Evolutionary conservation across 2,113 vertebrate species (phyloP), one percentile per base, ranked within the genome.

Genomic region (Antigone vipio): DNA sequence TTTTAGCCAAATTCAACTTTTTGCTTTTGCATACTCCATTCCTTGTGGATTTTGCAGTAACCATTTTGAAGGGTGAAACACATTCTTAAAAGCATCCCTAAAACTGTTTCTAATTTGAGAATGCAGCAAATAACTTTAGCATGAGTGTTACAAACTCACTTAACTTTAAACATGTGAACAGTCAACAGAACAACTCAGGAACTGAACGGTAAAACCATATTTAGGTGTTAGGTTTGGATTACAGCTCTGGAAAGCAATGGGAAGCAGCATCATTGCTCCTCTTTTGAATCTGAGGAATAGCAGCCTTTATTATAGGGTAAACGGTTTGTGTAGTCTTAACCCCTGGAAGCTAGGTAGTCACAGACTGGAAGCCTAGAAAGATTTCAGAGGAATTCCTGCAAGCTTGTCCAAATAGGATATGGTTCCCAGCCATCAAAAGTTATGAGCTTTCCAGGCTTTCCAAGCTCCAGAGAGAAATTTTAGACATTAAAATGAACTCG

Each of bases 341-440:
- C 53, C 59, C 60, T 97, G 49, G 62, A 92, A 71, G 16, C 19
- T 71, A 42, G 35, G 24, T 74, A 49, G 30, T 68, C 78, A 87
- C 67, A 85, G 72, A 77, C 35, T 88, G 53, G 53, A 95, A 96
- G 63, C 84, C 78, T 85, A 91, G 66, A 78, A 95, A 88, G 49
- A 75, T 44, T 75, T 95, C 4, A 15, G 82, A 89, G 66, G 69
- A 95, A 74, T 42, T 95, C 89, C 87, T 95, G 77, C 32, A 63
- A 94, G 40, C 83, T 94, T 96, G 52, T 97, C 85, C 81, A 94
- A 95, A 85, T 68, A 96, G 95, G 83, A 82, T 71, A 91, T 19
- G n/a, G 53, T 50, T 89, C 79, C 35, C 84, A 89, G 62, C 76
- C 50, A 88, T 85, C 32, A 73, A 93, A 96, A 95, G 16, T 79